These are phyloP conservation scores for Peromyscus californicus DNA, from an alignment of 2,113 vertebrate species.

Conservation along the genomic window DNA sequence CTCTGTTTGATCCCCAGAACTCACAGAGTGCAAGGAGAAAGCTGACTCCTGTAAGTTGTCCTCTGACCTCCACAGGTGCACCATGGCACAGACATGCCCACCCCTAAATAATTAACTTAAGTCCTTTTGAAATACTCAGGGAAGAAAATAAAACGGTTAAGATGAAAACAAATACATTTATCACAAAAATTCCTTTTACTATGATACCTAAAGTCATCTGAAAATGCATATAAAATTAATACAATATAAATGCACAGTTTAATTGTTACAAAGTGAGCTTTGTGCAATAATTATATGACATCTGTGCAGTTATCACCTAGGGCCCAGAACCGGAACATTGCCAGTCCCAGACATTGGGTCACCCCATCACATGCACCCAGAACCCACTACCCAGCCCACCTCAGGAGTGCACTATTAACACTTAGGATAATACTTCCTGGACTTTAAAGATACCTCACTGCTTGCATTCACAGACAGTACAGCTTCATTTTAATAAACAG, in stretches of 20 bases:
- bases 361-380: too few species aligned
- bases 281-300: background rate
- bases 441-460: background rate
- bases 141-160: background rate
- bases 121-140: background rate
- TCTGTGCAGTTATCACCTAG: background rate
- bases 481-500: constrained; percentile 13
- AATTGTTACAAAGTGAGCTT: background rate
- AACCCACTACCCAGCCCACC: background rate
- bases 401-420: background rate
- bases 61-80: background rate
- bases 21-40: background rate
- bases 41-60: too few species aligned
- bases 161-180: background rate
- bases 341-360: background rate
- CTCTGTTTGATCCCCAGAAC: background rate
- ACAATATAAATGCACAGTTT: background rate
- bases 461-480: background rate
- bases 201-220: background rate
- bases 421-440: background rate
- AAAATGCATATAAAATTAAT: constrained; percentile 11
- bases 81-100: too few species aligned
- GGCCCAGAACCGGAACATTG: background rate
- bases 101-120: background rate
- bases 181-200: background rate